Percentiles rank a stretch among this genome's conserved stretches.
These are phyloP conservation scores for Sylvicola cinctus DNA, from an alignment of 2,888 invertebrate genomes.

Conservation along the genomic window DNA sequence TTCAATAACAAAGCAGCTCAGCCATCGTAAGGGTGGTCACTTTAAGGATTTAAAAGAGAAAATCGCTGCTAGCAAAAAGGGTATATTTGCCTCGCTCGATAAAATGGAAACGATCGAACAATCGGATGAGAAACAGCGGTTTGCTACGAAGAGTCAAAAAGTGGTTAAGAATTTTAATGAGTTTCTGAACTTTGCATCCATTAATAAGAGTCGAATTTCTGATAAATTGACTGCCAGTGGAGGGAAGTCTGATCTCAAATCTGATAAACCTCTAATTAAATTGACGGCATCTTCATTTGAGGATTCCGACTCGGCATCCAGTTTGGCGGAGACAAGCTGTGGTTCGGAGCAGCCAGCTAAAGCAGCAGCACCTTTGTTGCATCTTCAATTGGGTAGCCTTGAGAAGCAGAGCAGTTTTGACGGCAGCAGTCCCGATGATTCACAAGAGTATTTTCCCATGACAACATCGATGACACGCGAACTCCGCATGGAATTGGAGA, in stretches of 20 bases:
- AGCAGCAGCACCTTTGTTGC: slow-evolving; percentile 12
- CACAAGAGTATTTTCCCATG: slow-evolving; percentile 69
- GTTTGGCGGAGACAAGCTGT: too few relatives aligned
- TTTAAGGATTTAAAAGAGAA: slow-evolving; percentile 34
- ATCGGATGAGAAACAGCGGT: neutral
- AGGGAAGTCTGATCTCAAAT: slow-evolving; percentile 4
- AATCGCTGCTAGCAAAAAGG: slow-evolving; percentile 28
- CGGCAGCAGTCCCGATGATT: slow-evolving; percentile 56
- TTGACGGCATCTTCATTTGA: slow-evolving; percentile 26
- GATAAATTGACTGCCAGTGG: slow-evolving; percentile 12
- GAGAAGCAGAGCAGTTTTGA: slow-evolving; percentile 20
- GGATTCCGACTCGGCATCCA: slow-evolving; percentile 27
- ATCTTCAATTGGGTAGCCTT: slow-evolving; percentile 13
- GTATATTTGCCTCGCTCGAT: slow-evolving; percentile 36
- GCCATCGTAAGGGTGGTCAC: slow-evolving; percentile 23
- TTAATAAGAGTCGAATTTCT: slow-evolving; percentile 36
- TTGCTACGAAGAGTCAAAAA: slow-evolving; percentile 17
- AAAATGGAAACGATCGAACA: slow-evolving; percentile 24
- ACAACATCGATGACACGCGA: slow-evolving; percentile 74
- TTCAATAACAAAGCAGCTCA: neutral
- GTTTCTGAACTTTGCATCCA: slow-evolving; percentile 55
- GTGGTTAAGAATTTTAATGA: slow-evolving; percentile 67
- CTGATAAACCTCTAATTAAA: slow-evolving; percentile 26
- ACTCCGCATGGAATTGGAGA: slow-evolving; percentile 59
- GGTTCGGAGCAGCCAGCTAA: slow-evolving; percentile 6